Conservation (phyloP, 2,113 vertebrate species). For the Cyanoliseus patagonus region DNA sequence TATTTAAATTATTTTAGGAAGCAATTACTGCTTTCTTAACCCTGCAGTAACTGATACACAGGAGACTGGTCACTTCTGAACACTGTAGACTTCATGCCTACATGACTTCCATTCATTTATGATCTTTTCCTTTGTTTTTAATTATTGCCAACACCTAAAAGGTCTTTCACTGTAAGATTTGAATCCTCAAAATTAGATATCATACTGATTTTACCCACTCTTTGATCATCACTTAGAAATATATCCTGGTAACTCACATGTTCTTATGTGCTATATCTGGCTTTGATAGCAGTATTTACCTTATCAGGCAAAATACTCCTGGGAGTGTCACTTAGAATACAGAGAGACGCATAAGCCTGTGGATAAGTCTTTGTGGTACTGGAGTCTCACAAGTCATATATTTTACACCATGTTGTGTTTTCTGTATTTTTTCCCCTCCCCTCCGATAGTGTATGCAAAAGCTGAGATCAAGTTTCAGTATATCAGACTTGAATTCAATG, state of each 20-base stretch:
- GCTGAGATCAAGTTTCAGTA: not conserved
- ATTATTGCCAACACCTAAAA: not conserved
- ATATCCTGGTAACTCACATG: not conserved
- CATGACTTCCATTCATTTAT: not conserved
- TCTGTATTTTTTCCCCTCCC: not conserved
- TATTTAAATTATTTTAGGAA: constrained; percentile 24
- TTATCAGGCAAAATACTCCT: not conserved
- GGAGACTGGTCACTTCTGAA: not conserved
- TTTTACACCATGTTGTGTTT: not conserved
- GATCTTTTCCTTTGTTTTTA: constrained; percentile 3
- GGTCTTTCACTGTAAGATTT: not conserved
- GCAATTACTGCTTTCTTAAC: not conserved
- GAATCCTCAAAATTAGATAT: not conserved
- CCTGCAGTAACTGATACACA: not conserved
- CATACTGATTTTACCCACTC: not conserved
- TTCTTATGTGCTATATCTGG: not conserved
- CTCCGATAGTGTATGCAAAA: not conserved
- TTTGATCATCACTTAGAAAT: not conserved
- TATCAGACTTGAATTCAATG: not conserved
- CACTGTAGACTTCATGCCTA: not conserved
- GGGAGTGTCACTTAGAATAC: not conserved
- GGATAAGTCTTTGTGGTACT: not conserved
- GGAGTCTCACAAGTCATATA: not conserved
- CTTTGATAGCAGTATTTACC: not conserved
- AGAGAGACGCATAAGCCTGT: not conserved